Conservation (phyloP, 2,113 vertebrate genomes). For the Pachyramphus minor region DNA sequence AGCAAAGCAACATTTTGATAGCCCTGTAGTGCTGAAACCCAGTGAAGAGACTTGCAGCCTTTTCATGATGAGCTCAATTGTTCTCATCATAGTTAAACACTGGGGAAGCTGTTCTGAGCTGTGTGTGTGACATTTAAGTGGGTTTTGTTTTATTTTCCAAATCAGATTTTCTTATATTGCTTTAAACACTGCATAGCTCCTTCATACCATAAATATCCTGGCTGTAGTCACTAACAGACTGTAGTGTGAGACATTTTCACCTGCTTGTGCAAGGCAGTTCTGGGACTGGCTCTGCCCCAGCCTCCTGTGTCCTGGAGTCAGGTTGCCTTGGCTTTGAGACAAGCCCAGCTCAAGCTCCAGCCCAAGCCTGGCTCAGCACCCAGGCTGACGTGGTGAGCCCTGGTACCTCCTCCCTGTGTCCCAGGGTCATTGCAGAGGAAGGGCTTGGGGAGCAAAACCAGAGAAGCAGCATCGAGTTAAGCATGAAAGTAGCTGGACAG, state of each 20-base stretch:
- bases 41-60: background rate
- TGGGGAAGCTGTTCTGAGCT: background rate
- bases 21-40: background rate
- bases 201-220: background rate
- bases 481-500: background rate
- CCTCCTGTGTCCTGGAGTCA: background rate
- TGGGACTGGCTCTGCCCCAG: background rate
- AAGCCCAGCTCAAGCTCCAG: background rate
- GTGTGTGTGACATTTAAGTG: background rate
- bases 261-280: background rate
- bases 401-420: rapidly evolving
- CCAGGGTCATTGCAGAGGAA: background rate
- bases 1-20: constrained; percentile 36
- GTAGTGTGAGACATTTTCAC: background rate
- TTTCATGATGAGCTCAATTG: background rate
- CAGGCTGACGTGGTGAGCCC: background rate
- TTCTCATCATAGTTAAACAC: background rate
- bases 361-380: background rate
- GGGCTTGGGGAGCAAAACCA: rapidly evolving
- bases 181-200: background rate
- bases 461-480: background rate
- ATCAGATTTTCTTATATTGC: background rate
- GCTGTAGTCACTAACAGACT: background rate
- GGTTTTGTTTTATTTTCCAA: background rate
- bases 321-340: background rate